Conservation (phyloP, 2,888 invertebrate species). For the Meloe dianella region DNA sequence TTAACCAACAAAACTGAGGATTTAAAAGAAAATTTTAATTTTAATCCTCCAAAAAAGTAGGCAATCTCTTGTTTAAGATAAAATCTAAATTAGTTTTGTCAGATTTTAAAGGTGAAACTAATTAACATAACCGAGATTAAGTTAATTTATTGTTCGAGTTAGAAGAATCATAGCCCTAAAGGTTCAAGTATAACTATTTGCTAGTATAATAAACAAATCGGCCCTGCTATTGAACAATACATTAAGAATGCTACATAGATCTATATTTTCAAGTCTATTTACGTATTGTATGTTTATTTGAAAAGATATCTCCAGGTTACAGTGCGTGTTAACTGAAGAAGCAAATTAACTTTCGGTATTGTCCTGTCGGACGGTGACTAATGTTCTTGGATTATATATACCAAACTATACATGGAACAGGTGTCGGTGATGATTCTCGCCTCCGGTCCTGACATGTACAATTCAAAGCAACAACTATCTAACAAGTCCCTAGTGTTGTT, state of each 20-base stretch:
- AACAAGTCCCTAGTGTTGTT: neutral
- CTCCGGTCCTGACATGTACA: conserved; percentile 39
- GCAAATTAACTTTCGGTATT: conserved; percentile 57
- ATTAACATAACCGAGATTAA: conserved; percentile 29
- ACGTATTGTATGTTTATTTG: conserved; percentile 45
- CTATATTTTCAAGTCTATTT: conserved; percentile 44
- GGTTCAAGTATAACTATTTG: conserved; percentile 14
- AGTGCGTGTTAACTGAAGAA: conserved; percentile 53
- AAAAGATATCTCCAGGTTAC: conserved; percentile 41
- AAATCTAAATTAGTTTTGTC: conserved; percentile 30
- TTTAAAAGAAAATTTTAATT: conserved; percentile 12
- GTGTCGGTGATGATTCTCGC: conserved; percentile 48
- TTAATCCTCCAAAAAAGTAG: conserved; percentile 7
- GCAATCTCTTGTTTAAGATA: neutral
- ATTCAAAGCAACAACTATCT: conserved; percentile 11
- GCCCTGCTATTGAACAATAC: conserved; percentile 33
- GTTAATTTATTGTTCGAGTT: conserved; percentile 26
- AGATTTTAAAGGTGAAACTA: conserved; percentile 24
- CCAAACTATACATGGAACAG: conserved; percentile 40
- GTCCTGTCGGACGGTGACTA: conserved; percentile 54
- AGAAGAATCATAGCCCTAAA: conserved; percentile 18
- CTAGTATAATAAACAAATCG: conserved; percentile 35
- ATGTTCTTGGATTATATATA: conserved; percentile 44
- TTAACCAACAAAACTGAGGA: conserved; percentile 12
- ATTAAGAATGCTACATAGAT: conserved; percentile 36